Base-by-base conservation (phyloP, 2,888 invertebrate genomes). In the Kuschelorhynchus macadamiae region DNA sequence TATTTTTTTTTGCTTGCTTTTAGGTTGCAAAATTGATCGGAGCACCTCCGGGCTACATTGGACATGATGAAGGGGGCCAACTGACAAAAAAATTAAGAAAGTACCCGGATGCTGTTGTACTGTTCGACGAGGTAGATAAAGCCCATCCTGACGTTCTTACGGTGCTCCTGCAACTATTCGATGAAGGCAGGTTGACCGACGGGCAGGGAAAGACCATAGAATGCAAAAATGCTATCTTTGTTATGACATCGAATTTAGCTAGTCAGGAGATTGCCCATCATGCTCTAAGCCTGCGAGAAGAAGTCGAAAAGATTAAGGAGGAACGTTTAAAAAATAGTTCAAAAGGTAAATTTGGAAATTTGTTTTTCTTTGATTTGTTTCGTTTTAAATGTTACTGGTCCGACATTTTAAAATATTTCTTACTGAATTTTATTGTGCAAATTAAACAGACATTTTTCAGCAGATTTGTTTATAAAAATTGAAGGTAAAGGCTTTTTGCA, bases 91-190 rank as follows among this genome's bases (percentile, higher is more conserved):
- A 90, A 71, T 85, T 96, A 70, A 88, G 87, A 59, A 87, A 89
- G 50, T 89, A 87, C 66, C 90, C 91, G 2, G 87, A 89, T 78
- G 94, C 96, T 12, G 95, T 96, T 33, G 96, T 96, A 55, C 85
- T 96, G 39, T 95, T 96, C 84, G 96, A 96, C 82, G 96, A 96
- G 85, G 94, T 96, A 12, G 96, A 96, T 80, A 96, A 96, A 84
- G 96, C 96, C 18, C 96, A 96, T 83, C 93, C 95, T 0, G 96
- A 96, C 84, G 95, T 96, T 21, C 87, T 96, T 63, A 96, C 96
- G 5, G 93, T 95, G 65, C 86, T 96, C 72, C 85, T 96, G 73
- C 96, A 96, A 82, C 86, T 96, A 11, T 96, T 96, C 83, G 63
- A 77, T 46, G 75, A 76, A 88, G 96, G 96, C 5, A 88, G 96